Evolutionary conservation across 2,797 vertebrate genomes (phyloP).

Genomic region (Carcharodon carcharias): DNA sequence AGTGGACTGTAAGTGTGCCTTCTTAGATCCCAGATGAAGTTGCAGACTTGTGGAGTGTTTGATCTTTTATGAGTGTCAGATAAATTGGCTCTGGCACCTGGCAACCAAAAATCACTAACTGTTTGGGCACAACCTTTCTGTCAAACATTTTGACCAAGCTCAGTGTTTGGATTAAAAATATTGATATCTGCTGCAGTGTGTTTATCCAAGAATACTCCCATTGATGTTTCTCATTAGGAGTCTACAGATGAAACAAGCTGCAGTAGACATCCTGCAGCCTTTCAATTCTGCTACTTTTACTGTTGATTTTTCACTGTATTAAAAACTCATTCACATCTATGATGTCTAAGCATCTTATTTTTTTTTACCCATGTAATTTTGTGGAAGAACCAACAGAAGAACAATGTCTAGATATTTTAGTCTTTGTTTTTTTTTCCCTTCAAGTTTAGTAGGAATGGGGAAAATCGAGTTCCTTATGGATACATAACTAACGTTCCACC

Average conservation of each 20-base stretch:
- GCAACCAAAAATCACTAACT: constrained; percentile 63
- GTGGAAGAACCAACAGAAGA: background rate
- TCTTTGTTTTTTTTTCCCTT: background rate
- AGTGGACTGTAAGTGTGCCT: constrained; percentile 59
- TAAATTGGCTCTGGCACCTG: constrained; percentile 70
- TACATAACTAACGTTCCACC: background rate
- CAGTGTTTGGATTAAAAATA: constrained; percentile 41
- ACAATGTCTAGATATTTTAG: background rate
- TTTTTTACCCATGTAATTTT: constrained; percentile 6
- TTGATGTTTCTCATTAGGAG: constrained; percentile 37
- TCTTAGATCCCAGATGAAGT: constrained; percentile 64
- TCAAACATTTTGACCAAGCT: constrained; percentile 62
- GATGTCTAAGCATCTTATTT: constrained; percentile 9
- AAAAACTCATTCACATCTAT: constrained; percentile 27
- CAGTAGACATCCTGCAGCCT: constrained; percentile 26
- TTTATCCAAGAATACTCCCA: constrained; percentile 36
- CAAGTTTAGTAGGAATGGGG: background rate
- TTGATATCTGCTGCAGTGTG: constrained; percentile 35
- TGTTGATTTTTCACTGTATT: constrained; percentile 34
- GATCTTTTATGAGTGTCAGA: constrained; percentile 70
- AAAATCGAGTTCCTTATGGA: background rate
- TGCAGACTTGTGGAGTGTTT: constrained; percentile 61
- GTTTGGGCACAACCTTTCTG: constrained; percentile 65
- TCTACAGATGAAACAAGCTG: constrained; percentile 31
- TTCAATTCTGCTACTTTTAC: constrained; percentile 27